phyloP scores from a whole-genome alignment of 30 jellyfish, hydroid and myxozoan genomes.

The Aurelia aurita region DNA sequence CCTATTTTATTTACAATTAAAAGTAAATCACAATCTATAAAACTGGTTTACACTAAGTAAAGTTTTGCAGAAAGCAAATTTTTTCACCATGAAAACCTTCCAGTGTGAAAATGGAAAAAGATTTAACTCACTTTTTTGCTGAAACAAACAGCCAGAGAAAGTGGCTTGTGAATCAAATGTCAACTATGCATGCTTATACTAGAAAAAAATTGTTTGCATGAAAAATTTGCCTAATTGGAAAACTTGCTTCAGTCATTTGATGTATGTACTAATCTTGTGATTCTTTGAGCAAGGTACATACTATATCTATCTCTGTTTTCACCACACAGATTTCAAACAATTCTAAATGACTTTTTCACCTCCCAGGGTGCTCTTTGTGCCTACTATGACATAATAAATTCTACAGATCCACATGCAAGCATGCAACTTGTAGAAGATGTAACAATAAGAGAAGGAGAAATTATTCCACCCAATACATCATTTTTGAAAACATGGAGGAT shows the following conservation, averaged over 20 bases:
- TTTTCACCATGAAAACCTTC: no score
- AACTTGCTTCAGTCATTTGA: no score
- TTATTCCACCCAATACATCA: conserved; percentile 48
- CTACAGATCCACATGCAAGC: conserved; percentile 71
- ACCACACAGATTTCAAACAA: not conserved
- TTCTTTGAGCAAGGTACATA: not conserved
- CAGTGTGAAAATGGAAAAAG: no score
- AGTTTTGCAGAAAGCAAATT: no score
- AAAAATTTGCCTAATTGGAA: no score
- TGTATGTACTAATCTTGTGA: not conserved
- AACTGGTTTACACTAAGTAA: no score
- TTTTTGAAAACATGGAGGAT: conserved; percentile 83
- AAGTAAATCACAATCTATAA: no score
- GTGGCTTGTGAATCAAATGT: not conserved
- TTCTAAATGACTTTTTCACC: not conserved
- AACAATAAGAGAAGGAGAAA: conserved; percentile 53
- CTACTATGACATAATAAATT: conserved; percentile 79
- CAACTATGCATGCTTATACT: no score
- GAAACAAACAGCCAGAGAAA: not conserved
- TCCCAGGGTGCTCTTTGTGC: conserved; percentile 85
- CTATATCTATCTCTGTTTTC: not conserved
- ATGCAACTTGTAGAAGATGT: conserved; percentile 71
- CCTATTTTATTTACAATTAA: no score
- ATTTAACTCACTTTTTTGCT: not conserved
- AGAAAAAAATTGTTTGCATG: no score